Evolutionary conservation across 2,888 invertebrate species (phyloP).

Genomic region (Melangyna quadrimaculata): DNA sequence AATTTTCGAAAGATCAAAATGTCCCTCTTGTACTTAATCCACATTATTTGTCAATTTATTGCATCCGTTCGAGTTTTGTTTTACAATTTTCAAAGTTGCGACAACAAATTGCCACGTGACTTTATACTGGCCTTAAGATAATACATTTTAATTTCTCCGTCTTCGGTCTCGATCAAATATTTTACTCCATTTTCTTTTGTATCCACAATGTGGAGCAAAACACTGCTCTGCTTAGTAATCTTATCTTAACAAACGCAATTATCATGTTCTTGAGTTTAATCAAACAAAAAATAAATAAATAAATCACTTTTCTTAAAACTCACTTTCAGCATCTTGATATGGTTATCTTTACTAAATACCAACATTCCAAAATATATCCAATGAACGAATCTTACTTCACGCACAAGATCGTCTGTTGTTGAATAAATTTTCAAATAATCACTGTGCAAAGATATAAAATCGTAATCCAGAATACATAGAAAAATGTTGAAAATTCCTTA

Average conservation of each 20-base stretch:
- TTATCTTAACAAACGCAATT: not conserved
- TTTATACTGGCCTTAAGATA: too few relatives aligned
- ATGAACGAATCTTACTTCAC: not conserved
- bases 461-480: not conserved
- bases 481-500: constrained; percentile 7
- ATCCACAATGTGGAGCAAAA: too few relatives aligned
- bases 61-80: too few relatives aligned
- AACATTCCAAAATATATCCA: not conserved
- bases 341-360: not conserved
- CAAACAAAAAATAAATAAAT: not conserved
- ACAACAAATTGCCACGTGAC: too few relatives aligned
- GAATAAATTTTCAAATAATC: not conserved
- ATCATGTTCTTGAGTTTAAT: not conserved
- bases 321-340: not conserved
- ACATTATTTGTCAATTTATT: too few relatives aligned
- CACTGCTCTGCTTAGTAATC: too few relatives aligned
- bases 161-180: too few relatives aligned
- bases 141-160: too few relatives aligned
- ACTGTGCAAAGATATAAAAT: not conserved
- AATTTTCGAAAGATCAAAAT: too few relatives aligned
- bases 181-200: too few relatives aligned
- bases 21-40: too few relatives aligned
- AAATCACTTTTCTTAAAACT: not conserved
- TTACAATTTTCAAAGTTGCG: too few relatives aligned
- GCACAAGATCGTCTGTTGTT: not conserved